Percentiles rank a stretch among this genome's conserved stretches.
Evolutionary conservation across 2,888 invertebrate genomes (phyloP).

Genomic region (Cheilosia vulpina): DNA sequence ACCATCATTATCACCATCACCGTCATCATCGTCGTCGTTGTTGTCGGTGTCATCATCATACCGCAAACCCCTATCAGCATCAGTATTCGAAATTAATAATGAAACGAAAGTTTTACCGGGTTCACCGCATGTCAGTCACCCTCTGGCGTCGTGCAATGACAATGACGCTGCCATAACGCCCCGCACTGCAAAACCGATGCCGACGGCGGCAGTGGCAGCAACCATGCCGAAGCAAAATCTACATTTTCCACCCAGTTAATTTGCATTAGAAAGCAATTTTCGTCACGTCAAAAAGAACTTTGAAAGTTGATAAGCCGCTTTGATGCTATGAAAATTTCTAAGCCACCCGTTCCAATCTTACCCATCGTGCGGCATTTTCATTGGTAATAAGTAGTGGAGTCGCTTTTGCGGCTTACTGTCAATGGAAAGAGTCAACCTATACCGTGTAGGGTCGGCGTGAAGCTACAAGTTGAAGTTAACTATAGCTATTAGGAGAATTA

Average conservation of each 20-base stretch:
- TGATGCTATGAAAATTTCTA: constrained; percentile 58
- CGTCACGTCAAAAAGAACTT: constrained; percentile 75
- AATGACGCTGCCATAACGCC: constrained; percentile 19
- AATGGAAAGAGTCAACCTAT: not conserved
- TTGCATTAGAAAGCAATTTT: constrained; percentile 76
- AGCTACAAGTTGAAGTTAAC: constrained; percentile 37
- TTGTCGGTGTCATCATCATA: constrained; percentile 3
- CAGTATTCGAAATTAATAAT: constrained; percentile 70
- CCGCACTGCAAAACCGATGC: constrained; percentile 1
- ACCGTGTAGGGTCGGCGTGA: not conserved
- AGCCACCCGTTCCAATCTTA: constrained; percentile 23
- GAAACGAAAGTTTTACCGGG: constrained; percentile 68
- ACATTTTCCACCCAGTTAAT: constrained; percentile 72
- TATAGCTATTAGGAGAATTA: constrained; percentile 3
- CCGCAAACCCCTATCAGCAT: constrained; percentile 44
- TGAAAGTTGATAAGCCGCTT: constrained; percentile 75
- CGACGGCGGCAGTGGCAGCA: constrained; percentile 3
- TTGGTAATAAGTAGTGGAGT: not conserved
- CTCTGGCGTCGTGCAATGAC: constrained; percentile 43
- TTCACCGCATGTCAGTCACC: constrained; percentile 69
- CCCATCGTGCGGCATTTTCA: not conserved
- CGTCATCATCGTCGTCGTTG: not conserved
- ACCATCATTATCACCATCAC: constrained; percentile 23
- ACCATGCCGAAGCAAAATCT: constrained; percentile 42
- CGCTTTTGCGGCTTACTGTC: constrained; percentile 35